phyloP scores from a whole-genome alignment of 2,888 invertebrate species.

The Orthonychiurus folsomi region DNA sequence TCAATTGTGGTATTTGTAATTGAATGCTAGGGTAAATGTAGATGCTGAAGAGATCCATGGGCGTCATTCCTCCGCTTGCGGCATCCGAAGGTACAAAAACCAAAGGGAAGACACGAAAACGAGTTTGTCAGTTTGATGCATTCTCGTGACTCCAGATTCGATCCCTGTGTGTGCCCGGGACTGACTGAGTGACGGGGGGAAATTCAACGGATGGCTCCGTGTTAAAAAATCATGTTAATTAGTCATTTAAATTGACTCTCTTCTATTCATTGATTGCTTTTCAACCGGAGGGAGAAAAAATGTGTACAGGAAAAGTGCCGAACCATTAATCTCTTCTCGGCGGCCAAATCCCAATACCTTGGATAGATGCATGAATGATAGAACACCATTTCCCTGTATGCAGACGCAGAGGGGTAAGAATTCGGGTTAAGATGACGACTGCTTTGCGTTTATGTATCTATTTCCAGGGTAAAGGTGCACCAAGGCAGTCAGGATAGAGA shows the following conservation, averaged over 20 bases:
- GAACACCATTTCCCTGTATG: neutral
- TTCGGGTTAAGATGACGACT: too few species aligned
- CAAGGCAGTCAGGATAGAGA: too few species aligned
- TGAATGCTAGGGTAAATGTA: too few species aligned
- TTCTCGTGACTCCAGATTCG: neutral
- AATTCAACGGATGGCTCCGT: neutral
- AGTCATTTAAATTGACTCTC: constrained; percentile 1
- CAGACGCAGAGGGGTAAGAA: too few species aligned
- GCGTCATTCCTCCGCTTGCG: too few species aligned
- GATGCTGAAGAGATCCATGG: too few species aligned
- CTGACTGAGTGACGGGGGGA: neutral
- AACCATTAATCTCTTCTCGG: neutral
- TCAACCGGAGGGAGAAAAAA: neutral
- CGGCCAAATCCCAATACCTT: neutral
- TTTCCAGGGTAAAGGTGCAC: neutral
- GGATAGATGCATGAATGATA: neutral
- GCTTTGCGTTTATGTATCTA: too few species aligned
- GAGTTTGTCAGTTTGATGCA: too few species aligned
- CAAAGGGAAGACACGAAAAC: neutral
- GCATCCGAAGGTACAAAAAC: neutral
- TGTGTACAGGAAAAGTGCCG: neutral
- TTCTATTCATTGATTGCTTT: neutral
- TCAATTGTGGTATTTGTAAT: neutral
- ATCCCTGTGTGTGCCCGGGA: neutral
- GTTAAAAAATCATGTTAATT: neutral